phyloP scores from a whole-genome alignment of 2,888 invertebrate genomes.

The Resseliella maxima region DNA sequence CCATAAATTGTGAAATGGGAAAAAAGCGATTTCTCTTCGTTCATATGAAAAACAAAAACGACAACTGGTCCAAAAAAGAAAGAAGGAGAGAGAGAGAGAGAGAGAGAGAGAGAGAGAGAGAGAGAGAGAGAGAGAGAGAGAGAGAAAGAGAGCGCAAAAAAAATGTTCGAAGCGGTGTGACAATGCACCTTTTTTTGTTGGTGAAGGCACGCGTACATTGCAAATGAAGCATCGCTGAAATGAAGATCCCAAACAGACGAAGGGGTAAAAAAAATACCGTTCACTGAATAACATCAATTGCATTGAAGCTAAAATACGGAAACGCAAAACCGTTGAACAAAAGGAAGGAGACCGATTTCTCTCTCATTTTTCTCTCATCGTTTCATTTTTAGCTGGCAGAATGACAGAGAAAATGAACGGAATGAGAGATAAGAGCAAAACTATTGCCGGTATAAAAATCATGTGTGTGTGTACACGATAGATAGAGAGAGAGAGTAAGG shows the following conservation, averaged over 20 bases:
- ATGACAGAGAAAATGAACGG: background rate
- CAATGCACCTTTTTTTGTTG: background rate
- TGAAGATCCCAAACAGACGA: background rate
- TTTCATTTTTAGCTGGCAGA: background rate
- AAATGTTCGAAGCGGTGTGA: background rate
- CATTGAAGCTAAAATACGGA: background rate
- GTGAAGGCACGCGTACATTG: background rate
- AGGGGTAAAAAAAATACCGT: background rate
- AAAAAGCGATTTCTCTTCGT: too few relatives aligned
- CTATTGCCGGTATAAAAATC: background rate
- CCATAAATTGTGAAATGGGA: too few relatives aligned
- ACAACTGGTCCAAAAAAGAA: too few relatives aligned
- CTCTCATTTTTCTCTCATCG: too few relatives aligned
- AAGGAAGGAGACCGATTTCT: background rate
- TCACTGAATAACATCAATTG: background rate
- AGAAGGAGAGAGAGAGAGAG: too few relatives aligned
- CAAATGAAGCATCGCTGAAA: background rate
- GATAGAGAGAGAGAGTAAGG: too few relatives aligned
- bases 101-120: too few relatives aligned
- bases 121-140: too few relatives aligned
- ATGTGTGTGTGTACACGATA: background rate
- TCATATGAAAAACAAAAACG: too few relatives aligned
- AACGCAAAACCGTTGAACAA: background rate
- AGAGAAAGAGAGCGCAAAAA: background rate
- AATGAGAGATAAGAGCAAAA: slow-evolving; percentile 21